Evolutionary conservation across 2,797 vertebrate genomes (phyloP), one percentile per base, ranked within the genome.

Genomic region (Anguilla megastoma): DNA sequence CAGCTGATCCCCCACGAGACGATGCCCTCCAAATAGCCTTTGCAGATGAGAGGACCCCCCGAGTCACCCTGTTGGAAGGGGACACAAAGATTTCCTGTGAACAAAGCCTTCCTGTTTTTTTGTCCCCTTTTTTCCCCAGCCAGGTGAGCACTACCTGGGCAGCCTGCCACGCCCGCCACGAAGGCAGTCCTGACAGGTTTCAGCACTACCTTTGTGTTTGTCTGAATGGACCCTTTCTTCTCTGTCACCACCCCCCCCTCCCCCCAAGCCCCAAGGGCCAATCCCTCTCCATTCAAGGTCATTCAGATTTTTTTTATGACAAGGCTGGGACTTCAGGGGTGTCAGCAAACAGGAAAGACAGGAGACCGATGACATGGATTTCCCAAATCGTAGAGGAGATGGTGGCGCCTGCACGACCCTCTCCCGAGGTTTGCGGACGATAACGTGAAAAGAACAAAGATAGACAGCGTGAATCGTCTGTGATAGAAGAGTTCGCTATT

Each of bases 1-100:
- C 96, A 97, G 80, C 96, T 93, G 1, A 95, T 95, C 76, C 96
- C 96, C 96, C 96, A 97, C 14, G 96, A 97, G 18, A 97, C 96
- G 16, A 97, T 96, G 36, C 96, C 96, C 90, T 96, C 95, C 86
- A 96, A 92, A 88, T 85, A 89, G 4, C 95, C 95, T 0, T 95
- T 90, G 89, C 96, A 97, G 50, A 97, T 14, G 0, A 97, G 94
- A 10, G 96, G 96, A 66, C 96, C 96, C n/a, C 96, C 96, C 1
- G 96, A 97, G 90, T 97, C 96, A 0, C 96, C 96, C 96, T 97
- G 93, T 30, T 24, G 85, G 79, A 63, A 91, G 0, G 41, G 7
- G 86, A 45, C 33, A 76, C n/a, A 52, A n/a, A 52, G 21, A 58
- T 33, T 36, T 85, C 63, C 27, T 36, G 6, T 82, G 16, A 36